Evolutionary conservation across 2,113 vertebrate species (phyloP), one percentile per base, ranked within the genome.

Genomic region (Mobula hypostoma): DNA sequence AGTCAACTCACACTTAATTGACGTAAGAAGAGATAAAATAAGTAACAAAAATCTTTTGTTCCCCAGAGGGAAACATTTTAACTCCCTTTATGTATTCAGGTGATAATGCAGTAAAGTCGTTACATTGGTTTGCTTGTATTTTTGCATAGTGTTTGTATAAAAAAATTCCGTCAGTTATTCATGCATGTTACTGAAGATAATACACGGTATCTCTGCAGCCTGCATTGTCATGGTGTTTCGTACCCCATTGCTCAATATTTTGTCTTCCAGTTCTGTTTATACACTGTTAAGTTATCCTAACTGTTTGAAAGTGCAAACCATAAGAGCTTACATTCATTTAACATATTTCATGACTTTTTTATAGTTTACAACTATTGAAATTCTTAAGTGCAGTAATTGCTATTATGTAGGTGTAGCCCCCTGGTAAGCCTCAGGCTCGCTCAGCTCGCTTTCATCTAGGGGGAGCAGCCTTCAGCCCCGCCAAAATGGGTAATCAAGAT

Each of bases 1-100:
- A n/a, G 85, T 63, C 66, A 90, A 66, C 29, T 90, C n/a, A 90
- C 61, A 66, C 66, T 68, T n/a, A 29, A 90, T n/a, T 90, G 58
- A 61, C 2, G 61, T 32, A 90, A 36, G 27, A 32, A 14, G n/a
- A 63, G 61, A 17, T n/a, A 36, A 36, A 63, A 88, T 0, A 70
- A n/a, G 61, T 17, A 27, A 88, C 58, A 88, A 88, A 88, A 66
- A 29, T 90, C 61, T 87, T 56, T 61, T 27, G 56, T 61, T 90
- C 2, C 14, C 58, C 29, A 1, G 61, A 36, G 29, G 61, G n/a
- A 17, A 6, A 68, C 29, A 90, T n/a, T 90, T 90, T 66, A 68
- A 90, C 15, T 90, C 61, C 48, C 29, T 90, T 90, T 36, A 32
- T 90, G n/a, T 66, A 68, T 66, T 32, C 61, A 32, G 85, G 14